Conservation (phyloP, 2,797 vertebrate genomes). For the Myotis pilosus region DNA sequence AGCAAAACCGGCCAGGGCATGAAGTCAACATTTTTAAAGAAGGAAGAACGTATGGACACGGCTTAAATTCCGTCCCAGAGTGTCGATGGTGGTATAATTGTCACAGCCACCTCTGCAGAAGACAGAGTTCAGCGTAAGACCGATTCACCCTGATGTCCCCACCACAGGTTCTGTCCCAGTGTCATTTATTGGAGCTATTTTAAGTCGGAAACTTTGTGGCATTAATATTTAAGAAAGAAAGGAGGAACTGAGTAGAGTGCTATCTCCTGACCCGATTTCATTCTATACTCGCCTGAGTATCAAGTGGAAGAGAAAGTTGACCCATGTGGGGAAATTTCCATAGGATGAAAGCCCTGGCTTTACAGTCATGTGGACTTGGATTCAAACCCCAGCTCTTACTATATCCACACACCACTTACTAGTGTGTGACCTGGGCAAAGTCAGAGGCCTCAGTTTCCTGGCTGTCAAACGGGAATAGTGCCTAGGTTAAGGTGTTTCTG, state of each 20-base stretch:
- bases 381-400: neutral
- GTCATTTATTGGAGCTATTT: neutral
- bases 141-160: neutral
- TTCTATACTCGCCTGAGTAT: neutral
- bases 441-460: neutral
- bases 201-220: neutral
- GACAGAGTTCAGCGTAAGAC: neutral
- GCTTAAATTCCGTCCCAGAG: neutral
- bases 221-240: conserved; percentile 62
- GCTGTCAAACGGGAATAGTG: neutral
- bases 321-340: neutral
- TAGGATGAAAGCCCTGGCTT: neutral
- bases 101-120: neutral
- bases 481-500: neutral
- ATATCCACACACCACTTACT: neutral
- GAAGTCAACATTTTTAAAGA: conserved; percentile 16
- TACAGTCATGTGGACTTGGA: neutral
- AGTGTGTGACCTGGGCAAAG: neutral
- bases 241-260: neutral
- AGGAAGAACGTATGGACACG: neutral
- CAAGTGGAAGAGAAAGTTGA: conserved; percentile 40
- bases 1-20: too few species aligned
- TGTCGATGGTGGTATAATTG: neutral
- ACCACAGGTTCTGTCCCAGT: neutral
- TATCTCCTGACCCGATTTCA: conserved; percentile 23